Percentiles rank a stretch among this genome's conserved stretches.
These are phyloP conservation scores for Epizoanthus fatuus DNA, from an alignment of 92 coral and sea anemone species.

Conservation along the genomic window DNA sequence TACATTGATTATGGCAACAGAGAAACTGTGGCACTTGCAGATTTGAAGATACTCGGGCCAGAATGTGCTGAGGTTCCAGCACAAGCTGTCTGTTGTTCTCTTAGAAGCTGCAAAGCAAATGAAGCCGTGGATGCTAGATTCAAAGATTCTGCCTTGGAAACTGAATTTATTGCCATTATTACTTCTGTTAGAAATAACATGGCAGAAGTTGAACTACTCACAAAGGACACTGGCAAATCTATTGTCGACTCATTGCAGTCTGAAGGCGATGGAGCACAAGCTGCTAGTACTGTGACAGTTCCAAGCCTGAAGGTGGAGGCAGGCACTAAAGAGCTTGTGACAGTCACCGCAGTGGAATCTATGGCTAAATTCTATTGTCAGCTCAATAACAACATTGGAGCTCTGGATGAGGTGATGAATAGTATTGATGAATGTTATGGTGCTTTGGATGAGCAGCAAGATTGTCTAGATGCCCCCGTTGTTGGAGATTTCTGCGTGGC, in stretches of 20 bases:
- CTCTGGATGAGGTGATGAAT: constrained; percentile 72
- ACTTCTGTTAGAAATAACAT: constrained; percentile 49
- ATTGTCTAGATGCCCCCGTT: constrained; percentile 28
- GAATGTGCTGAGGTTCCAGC: constrained; percentile 79
- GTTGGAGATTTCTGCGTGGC: constrained; percentile 74
- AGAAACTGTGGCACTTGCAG: constrained; percentile 73
- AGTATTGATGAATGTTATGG: constrained; percentile 76
- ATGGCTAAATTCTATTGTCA: constrained; percentile 67
- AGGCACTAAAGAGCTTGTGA: constrained; percentile 45
- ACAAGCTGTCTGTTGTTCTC: constrained; percentile 76
- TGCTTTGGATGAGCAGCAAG: constrained; percentile 56
- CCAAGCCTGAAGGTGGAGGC: constrained; percentile 29
- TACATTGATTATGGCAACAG: constrained; percentile 94
- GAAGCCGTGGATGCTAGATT: constrained; percentile 50
- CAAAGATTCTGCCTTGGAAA: constrained; percentile 70
- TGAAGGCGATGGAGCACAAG: not conserved
- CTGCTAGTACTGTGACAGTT: constrained; percentile 15
- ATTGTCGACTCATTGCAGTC: constrained; percentile 12
- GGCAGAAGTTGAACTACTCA: constrained; percentile 69
- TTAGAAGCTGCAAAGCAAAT: constrained; percentile 15
- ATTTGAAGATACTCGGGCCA: constrained; percentile 74
- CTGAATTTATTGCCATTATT: constrained; percentile 65
- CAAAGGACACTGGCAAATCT: constrained; percentile 63
- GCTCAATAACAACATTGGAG: constrained; percentile 24
- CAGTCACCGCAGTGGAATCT: constrained; percentile 49